Base-by-base conservation (phyloP, 2,888 invertebrate genomes). In the Chromoteleia sp. region DNA sequence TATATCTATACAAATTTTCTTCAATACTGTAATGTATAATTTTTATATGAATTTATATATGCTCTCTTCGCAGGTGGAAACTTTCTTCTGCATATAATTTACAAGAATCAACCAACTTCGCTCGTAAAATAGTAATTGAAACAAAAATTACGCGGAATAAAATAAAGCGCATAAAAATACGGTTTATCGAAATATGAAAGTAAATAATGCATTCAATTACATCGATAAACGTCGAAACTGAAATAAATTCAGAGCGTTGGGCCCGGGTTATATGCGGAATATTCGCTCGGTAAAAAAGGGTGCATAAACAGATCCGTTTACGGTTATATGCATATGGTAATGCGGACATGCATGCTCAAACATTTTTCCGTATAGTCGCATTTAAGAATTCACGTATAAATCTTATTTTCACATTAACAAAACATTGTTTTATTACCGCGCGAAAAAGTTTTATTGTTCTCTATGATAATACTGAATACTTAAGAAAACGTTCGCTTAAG, bases 151-250 rank as follows among this genome's bases (percentile, higher is more conserved):
- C n/a, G n/a, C n/a, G n/a, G n/a, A n/a, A n/a, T n/a, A n/a, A n/a
- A n/a, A n/a, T n/a, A n/a, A n/a, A n/a, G n/a, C n/a, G n/a, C n/a
- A n/a, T n/a, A n/a, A n/a, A n/a, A n/a, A n/a, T n/a, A n/a, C n/a
- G n/a, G n/a, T n/a, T n/a, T n/a, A 25, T 14, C 43, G 2, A 58
- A 41, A 58, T 39, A 29, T 29, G 7, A 33, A 48, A 3, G 48
- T 63, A 33, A 65, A 65, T 50, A 25, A 39, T 25, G 65, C 39
- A 50, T 65, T 25, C 65, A 25, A 65, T 65, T 65, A 50, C 1
- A 25, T 10, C 36, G 48, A 48, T 48, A 36, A 65, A 52, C 29
- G 17, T 7, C 12, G 41, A 41, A 41, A 41, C 15, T 36, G 61
- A 25, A 48, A 63, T 63, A 45, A 30, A 63, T 63, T 48, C 33